phyloP scores from a whole-genome alignment of 2,797 vertebrate species.

The Enteromius viviparus region DNA sequence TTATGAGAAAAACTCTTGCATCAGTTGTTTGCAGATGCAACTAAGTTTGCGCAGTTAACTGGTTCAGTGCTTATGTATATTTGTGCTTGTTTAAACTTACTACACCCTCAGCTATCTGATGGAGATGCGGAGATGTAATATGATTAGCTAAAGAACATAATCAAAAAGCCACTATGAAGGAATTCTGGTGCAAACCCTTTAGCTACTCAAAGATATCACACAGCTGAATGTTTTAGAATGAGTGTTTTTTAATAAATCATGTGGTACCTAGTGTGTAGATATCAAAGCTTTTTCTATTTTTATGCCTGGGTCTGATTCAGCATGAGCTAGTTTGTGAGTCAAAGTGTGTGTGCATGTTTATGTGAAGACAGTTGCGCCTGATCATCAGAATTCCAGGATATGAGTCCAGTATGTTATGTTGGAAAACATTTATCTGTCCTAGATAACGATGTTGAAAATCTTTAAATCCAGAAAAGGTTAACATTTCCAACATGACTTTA shows the following conservation, averaged over 20 bases:
- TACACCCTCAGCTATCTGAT: background rate
- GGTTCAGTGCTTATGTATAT: background rate
- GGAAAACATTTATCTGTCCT: background rate
- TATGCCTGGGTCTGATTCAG: constrained; percentile 8
- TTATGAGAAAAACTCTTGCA: background rate
- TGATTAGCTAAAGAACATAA: background rate
- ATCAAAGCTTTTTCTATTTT: background rate
- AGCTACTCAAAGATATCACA: constrained; percentile 1
- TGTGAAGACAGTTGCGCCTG: background rate
- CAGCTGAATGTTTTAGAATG: background rate
- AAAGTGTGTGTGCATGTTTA: background rate
- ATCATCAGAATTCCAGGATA: constrained; percentile 35
- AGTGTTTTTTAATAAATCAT: constrained; percentile 16
- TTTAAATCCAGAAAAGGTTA: background rate
- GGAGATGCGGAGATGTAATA: background rate
- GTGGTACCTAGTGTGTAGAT: background rate
- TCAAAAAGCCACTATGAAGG: background rate
- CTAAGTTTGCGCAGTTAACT: background rate
- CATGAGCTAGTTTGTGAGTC: background rate
- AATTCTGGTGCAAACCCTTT: background rate
- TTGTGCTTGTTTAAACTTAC: background rate
- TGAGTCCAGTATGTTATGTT: background rate
- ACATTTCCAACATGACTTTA: background rate
- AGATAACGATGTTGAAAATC: background rate
- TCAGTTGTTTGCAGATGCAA: background rate